phyloP scores from a whole-genome alignment of 2,797 vertebrate species.

The Lagodon rhomboides region DNA sequence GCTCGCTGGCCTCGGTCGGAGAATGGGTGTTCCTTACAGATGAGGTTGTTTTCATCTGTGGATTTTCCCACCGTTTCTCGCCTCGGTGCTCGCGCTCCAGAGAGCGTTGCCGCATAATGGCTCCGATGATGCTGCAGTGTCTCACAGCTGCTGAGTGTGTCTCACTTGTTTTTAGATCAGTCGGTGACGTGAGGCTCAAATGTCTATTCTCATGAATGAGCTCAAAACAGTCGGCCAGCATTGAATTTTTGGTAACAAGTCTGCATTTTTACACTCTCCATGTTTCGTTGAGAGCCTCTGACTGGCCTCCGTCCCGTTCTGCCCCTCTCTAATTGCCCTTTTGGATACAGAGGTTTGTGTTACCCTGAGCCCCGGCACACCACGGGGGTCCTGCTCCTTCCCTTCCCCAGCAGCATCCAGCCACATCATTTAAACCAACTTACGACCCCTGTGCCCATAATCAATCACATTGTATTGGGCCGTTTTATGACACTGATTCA shows the following conservation, averaged over 20 bases:
- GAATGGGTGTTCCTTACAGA: constrained; percentile 71
- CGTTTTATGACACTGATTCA: constrained; percentile 67
- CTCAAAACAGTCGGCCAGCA: background rate
- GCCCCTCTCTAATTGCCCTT: constrained; percentile 46
- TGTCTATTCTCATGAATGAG: background rate
- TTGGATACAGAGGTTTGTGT: constrained; percentile 52
- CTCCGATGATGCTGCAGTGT: constrained; percentile 6
- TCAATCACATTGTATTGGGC: constrained; percentile 56
- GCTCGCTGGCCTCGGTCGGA: constrained; percentile 44
- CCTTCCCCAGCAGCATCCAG: constrained; percentile 10
- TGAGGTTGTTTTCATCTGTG: constrained; percentile 78
- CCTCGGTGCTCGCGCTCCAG: constrained; percentile 18
- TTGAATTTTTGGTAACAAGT: constrained; percentile 8
- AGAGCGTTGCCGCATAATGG: constrained; percentile 4
- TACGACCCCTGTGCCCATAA: constrained; percentile 40
- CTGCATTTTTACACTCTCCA: too few relatives aligned
- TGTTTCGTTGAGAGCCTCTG: background rate
- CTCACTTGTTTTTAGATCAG: constrained; percentile 25
- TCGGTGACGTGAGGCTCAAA: background rate
- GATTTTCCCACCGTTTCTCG: constrained; percentile 71
- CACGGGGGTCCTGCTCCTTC: constrained; percentile 37
- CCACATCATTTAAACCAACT: constrained; percentile 25
- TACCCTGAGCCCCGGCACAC: constrained; percentile 22
- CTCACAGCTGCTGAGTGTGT: background rate
- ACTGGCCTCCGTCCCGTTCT: constrained; percentile 3